Evolutionary conservation across 2,797 vertebrate genomes (phyloP).

Genomic region (Sebastes glaucus): DNA sequence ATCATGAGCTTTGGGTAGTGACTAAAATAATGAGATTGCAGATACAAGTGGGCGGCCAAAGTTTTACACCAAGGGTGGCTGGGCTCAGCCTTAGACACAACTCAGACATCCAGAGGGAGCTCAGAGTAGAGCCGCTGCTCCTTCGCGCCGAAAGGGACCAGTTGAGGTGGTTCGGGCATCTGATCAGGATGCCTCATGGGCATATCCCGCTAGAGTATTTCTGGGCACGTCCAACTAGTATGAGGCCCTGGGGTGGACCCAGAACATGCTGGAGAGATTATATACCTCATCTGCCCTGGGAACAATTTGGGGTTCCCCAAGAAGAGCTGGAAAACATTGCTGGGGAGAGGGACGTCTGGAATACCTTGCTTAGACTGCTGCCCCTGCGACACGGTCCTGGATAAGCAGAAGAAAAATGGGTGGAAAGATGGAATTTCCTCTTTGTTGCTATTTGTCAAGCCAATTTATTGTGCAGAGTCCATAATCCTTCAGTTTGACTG

Average conservation of each 20-base stretch:
- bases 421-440: not conserved
- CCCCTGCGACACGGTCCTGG: not conserved
- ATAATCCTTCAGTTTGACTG: slow-evolving; percentile 12
- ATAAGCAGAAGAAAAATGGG: not conserved
- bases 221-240: not conserved
- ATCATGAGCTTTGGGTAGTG: not conserved
- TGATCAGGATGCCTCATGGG: not conserved
- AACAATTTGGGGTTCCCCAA: not conserved
- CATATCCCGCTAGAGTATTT: not conserved
- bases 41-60: not conserved
- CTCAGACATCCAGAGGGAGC: not conserved
- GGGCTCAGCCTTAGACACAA: not conserved
- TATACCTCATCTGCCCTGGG: not conserved
- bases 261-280: not conserved
- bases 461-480: slow-evolving; percentile 9
- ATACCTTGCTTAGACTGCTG: not conserved
- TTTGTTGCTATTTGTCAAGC: slow-evolving; percentile 8
- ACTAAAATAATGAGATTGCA: not conserved
- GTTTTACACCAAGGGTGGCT: not conserved
- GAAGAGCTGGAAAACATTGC: not conserved
- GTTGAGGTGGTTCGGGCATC: not conserved
- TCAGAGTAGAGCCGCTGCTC: not conserved
- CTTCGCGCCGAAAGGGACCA: not conserved
- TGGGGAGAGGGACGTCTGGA: not conserved
- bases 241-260: not conserved